Percentiles rank a stretch among this genome's conserved stretches.
phyloP scores from a whole-genome alignment of 2,888 invertebrate genomes.

The Perizoma affinitatum region DNA sequence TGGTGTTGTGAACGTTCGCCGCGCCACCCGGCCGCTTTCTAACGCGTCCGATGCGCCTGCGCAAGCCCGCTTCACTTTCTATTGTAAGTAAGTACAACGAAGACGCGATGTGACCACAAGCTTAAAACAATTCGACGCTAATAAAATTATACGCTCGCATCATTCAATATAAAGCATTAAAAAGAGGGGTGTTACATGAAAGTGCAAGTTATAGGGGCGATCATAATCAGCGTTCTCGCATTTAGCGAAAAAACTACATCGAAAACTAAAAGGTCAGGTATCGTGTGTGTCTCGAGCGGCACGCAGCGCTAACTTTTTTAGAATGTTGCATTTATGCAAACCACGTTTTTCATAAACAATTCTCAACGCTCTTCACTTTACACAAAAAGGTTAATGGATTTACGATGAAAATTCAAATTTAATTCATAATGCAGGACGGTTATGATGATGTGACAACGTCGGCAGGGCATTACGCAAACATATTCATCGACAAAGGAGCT shows the following conservation, averaged over 20 bases:
- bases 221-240: conserved; percentile 30
- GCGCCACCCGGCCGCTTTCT: conserved; percentile 73
- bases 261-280: conserved; percentile 14
- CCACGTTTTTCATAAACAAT: background rate
- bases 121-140: conserved; percentile 42
- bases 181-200: conserved; percentile 23
- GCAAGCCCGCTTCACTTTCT: conserved; percentile 79
- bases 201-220: conserved; percentile 32
- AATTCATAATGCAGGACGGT: conserved; percentile 35
- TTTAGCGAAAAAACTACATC: conserved; percentile 33
- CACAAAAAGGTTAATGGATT: conserved; percentile 27
- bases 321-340: background rate
- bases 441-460: conserved; percentile 39
- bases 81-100: conserved; percentile 51
- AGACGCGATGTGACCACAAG: conserved; percentile 50
- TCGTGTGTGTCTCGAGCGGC: conserved; percentile 6
- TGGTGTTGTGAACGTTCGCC: conserved; percentile 61
- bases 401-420: conserved; percentile 49
- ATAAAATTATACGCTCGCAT: conserved; percentile 38
- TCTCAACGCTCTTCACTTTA: conserved; percentile 37
- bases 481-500: conserved; percentile 53
- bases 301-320: background rate
- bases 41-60: conserved; percentile 73
- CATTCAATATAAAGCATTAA: conserved; percentile 20
- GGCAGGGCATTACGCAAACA: conserved; percentile 53